Conservation (phyloP, 2,888 invertebrate genomes). For the Sinhomidia bicolor region DNA sequence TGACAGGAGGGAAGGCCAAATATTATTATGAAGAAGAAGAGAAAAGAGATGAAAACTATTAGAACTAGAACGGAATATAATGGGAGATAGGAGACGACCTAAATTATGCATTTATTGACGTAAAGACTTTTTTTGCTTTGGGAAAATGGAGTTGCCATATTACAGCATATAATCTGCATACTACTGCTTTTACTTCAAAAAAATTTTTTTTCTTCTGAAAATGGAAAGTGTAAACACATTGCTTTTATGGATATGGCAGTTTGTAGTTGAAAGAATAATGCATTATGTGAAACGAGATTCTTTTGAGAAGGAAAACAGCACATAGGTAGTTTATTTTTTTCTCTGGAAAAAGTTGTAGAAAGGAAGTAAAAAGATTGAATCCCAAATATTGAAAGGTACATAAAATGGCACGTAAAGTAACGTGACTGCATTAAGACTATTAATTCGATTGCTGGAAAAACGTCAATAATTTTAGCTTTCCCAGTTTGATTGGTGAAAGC, state of each 20-base stretch:
- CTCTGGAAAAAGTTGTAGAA: not conserved
- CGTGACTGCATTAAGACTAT: not conserved
- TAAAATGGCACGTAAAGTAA: not conserved
- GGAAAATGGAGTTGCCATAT: not conserved
- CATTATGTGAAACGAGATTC: not conserved
- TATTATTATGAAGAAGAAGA: not conserved
- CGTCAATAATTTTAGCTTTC: slow-evolving; percentile 19
- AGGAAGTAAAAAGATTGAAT: not conserved
- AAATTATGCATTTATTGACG: not conserved
- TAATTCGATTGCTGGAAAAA: not conserved
- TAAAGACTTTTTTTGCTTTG: not conserved
- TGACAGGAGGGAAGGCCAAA: not conserved
- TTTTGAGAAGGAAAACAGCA: not conserved
- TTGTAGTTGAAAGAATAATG: not conserved
- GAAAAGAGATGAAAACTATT: not conserved
- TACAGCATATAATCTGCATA: not conserved
- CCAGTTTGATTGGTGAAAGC: not conserved
- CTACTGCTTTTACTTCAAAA: too few relatives aligned
- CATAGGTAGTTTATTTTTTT: too few relatives aligned
- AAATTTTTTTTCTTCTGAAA: too few relatives aligned
- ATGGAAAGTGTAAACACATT: not conserved
- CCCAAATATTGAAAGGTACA: not conserved
- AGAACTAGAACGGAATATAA: not conserved
- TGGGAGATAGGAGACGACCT: not conserved
- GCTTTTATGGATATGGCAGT: too few relatives aligned